These are phyloP conservation scores for Aphrophora alni DNA, from an alignment of 2,888 invertebrate genomes.

Conservation along the genomic window DNA sequence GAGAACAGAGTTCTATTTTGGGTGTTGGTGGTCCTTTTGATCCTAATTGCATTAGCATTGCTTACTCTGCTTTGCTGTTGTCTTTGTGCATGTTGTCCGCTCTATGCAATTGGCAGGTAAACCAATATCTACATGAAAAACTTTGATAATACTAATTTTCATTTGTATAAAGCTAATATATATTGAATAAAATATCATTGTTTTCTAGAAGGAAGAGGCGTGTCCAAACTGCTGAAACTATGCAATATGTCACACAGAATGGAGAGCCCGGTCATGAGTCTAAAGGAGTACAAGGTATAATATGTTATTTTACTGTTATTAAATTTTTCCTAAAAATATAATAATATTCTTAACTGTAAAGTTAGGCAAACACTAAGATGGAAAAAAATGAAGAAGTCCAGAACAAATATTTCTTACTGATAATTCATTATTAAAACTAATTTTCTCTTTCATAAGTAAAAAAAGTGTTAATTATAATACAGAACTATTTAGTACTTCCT, in stretches of 20 bases:
- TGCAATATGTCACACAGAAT: conserved; percentile 26
- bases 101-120: conserved; percentile 62
- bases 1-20: conserved; percentile 76
- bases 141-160: no score
- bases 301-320: no score
- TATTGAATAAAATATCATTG: not conserved
- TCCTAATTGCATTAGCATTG: conserved; percentile 74
- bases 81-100: conserved; percentile 84
- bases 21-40: conserved; percentile 77
- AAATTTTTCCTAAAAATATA: no score
- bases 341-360: no score
- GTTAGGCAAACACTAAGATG: no score
- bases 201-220: conserved; percentile 29
- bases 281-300: conserved; percentile 49
- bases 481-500: no score
- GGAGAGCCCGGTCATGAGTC: conserved; percentile 42
- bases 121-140: not conserved
- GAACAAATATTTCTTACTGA: not conserved
- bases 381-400: no score
- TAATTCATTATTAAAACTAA: no score
- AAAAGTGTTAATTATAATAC: no score
- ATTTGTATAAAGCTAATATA: no score
- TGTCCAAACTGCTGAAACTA: conserved; percentile 35
- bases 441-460: no score
- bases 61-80: conserved; percentile 80